A percentile compares a stretch with the other conserved stretches of the same genome.
Conservation (phyloP, 2,888 invertebrate genomes). For the Drosophila greeni region DNA sequence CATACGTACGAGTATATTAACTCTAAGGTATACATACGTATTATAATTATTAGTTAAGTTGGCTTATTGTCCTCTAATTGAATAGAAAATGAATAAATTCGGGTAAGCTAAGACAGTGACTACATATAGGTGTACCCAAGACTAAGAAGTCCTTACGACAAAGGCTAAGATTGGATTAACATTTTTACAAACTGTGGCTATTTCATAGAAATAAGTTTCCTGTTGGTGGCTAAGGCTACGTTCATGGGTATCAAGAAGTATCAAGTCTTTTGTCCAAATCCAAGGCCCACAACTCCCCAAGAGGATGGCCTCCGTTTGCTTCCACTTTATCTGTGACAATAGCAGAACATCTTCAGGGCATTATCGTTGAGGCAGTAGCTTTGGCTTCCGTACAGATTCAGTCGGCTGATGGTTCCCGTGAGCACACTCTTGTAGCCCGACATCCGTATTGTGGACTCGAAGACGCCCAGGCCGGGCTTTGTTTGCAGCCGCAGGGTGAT, state of each 20-base stretch:
- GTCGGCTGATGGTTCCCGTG: conserved; percentile 86
- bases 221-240: conserved; percentile 53
- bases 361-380: conserved; percentile 88
- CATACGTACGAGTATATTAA: too few relatives aligned
- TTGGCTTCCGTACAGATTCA: conserved; percentile 89
- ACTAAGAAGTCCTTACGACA: conserved; percentile 18
- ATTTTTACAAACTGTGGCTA: conserved; percentile 65
- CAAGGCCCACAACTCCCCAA: neutral
- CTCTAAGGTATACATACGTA: conserved; percentile 2
- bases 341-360: conserved; percentile 88
- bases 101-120: conserved; percentile 7
- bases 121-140: conserved; percentile 23
- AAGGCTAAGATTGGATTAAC: conserved; percentile 29
- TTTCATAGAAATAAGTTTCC: conserved; percentile 66
- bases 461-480: conserved; percentile 81
- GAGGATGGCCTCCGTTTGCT: neutral
- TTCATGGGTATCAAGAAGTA: conserved; percentile 41
- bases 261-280: conserved; percentile 40
- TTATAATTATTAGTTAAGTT: conserved; percentile 10
- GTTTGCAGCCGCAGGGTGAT: conserved; percentile 80
- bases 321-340: conserved; percentile 80
- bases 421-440: conserved; percentile 72
- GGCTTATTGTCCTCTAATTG: conserved; percentile 33
- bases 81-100: conserved; percentile 27
- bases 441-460: conserved; percentile 87